Conservation (phyloP, 2,113 vertebrate species). For the Anseranas semipalmata region DNA sequence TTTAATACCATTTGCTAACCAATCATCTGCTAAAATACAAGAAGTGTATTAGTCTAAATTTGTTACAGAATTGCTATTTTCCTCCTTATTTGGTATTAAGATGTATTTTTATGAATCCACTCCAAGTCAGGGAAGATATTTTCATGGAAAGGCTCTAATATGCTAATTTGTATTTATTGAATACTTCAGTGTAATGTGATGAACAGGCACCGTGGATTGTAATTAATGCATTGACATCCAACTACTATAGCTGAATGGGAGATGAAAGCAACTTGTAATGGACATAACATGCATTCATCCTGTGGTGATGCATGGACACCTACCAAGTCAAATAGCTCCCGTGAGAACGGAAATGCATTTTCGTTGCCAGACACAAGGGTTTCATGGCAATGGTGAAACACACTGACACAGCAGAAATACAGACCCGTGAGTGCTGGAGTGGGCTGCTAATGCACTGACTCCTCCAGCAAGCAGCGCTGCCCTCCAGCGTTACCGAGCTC, state of each 20-base stretch:
- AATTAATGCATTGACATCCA: constrained; percentile 47
- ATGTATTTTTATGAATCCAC: neutral
- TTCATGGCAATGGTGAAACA: neutral
- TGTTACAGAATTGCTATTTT: neutral
- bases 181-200: neutral
- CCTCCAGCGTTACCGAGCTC: neutral
- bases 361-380: neutral
- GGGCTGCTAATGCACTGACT: neutral
- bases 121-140: neutral
- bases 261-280: neutral
- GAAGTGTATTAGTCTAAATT: neutral
- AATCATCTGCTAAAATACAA: neutral
- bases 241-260: neutral
- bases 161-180: constrained; percentile 42
- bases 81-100: constrained; percentile 3
- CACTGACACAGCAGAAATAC: neutral
- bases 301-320: neutral
- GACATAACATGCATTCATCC: neutral
- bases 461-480: neutral
- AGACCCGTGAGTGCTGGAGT: accelerated
- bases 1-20: constrained; percentile 10
- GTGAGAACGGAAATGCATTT: neutral
- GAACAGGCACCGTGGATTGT: neutral
- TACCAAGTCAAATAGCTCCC: neutral
- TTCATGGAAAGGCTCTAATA: neutral